Evolutionary conservation across 2,113 vertebrate species (phyloP).

Genomic region (Murina feae): DNA sequence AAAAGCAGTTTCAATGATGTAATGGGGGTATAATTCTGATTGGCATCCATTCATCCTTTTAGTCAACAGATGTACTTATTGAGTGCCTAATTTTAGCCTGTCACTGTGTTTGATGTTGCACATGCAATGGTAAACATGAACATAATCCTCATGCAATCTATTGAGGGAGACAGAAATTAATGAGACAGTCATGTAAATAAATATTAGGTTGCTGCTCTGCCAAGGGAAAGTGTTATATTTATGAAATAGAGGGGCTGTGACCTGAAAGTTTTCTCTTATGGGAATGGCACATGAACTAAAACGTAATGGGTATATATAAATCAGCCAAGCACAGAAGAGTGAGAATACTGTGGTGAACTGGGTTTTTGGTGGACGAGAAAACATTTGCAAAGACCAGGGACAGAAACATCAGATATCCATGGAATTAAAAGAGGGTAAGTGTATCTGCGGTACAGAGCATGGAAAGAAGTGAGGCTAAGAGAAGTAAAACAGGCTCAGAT

Average conservation of each 20-base stretch:
- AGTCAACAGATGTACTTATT: background rate
- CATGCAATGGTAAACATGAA: background rate
- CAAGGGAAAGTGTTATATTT: background rate
- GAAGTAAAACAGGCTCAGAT: background rate
- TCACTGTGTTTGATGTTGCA: background rate
- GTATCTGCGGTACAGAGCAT: background rate
- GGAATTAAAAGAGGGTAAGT: background rate
- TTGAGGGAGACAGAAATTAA: background rate
- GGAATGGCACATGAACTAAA: background rate
- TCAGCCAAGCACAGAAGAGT: background rate
- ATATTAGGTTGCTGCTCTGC: background rate
- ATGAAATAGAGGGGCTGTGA: background rate
- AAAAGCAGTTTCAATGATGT: background rate
- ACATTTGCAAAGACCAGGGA: background rate
- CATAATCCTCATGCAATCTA: background rate
- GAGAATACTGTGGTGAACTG: background rate
- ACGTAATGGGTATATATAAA: background rate
- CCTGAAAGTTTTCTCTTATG: background rate
- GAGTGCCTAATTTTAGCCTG: background rate
- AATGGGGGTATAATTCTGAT: background rate
- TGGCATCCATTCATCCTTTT: background rate
- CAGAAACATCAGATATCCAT: background rate
- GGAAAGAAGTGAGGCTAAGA: background rate
- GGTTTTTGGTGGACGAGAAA: background rate
- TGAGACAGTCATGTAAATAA: background rate